These are phyloP conservation scores for Temnothorax rugatulus DNA, from an alignment of 2,888 invertebrate genomes.

Conservation along the genomic window DNA sequence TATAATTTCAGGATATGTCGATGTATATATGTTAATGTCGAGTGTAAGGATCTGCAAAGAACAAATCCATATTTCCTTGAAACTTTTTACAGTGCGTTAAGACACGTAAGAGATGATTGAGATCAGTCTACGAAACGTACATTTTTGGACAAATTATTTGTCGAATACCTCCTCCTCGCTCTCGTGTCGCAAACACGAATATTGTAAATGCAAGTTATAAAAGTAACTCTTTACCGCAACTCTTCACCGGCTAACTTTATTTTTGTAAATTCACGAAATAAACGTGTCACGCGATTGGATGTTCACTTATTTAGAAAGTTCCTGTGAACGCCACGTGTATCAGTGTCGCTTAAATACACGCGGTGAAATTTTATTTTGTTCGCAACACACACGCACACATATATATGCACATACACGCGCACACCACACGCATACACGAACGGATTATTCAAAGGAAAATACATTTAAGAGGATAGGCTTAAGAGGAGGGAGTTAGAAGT, in stretches of 20 bases:
- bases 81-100: slow-evolving; percentile 8
- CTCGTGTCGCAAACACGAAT: background rate
- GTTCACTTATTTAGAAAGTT: background rate
- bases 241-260: slow-evolving; percentile 18
- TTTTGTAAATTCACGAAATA: background rate
- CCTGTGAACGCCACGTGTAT: background rate
- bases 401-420: background rate
- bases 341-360: slow-evolving; percentile 23
- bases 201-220: slow-evolving; percentile 13
- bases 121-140: slow-evolving; percentile 8
- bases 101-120: background rate
- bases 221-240: slow-evolving; percentile 9
- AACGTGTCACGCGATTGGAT: background rate
- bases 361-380: slow-evolving; percentile 24
- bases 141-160: background rate
- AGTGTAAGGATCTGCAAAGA: slow-evolving; percentile 53
- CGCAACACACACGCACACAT: background rate
- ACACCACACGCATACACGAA: background rate
- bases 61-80: background rate
- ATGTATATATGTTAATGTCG: slow-evolving; percentile 65
- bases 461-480: slow-evolving; percentile 43
- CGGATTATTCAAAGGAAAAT: slow-evolving; percentile 42
- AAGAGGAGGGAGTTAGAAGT: slow-evolving; percentile 79
- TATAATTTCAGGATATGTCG: slow-evolving; percentile 83
- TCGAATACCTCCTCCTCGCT: background rate